A percentile compares a stretch with the other conserved stretches of the same genome.
Conservation (phyloP, 2,888 invertebrate species). For the Conchocele bisecta region DNA sequence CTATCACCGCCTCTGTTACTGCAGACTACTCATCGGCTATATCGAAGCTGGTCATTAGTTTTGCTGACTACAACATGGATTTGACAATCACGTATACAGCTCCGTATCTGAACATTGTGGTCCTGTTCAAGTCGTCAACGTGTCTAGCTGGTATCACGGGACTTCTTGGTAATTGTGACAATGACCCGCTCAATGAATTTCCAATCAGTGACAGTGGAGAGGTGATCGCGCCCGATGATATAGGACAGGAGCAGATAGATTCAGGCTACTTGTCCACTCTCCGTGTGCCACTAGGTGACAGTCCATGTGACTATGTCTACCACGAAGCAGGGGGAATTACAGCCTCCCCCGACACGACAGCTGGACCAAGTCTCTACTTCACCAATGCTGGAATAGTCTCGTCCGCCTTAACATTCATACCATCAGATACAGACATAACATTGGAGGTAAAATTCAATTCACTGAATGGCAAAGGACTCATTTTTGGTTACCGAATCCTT, state of each 20-base stretch:
- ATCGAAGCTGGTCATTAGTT: no score
- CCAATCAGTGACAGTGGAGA: conserved; percentile 22
- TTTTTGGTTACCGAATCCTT: conserved; percentile 53
- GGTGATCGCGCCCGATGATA: no score
- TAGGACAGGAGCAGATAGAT: no score
- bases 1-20: no score
- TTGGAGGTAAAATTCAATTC: conserved; percentile 37
- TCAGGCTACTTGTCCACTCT: conserved; percentile 26
- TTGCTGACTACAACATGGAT: neutral
- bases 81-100: neutral
- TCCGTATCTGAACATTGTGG: neutral
- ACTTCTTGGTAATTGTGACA: conserved; percentile 69
- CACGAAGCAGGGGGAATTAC: no score
- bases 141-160: conserved; percentile 35
- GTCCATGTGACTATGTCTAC: no score
- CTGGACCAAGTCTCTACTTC: no score
- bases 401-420: no score
- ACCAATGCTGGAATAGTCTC: no score
- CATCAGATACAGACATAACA: neutral
- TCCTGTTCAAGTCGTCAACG: neutral
- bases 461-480: conserved; percentile 28
- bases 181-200: conserved; percentile 66
- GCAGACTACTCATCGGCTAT: no score
- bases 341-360: no score
- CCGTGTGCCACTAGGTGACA: no score